Evolutionary conservation across 2,888 invertebrate species (phyloP), one percentile per base, ranked within the genome.

Genomic region (Caenorhabditis drosophilae): DNA sequence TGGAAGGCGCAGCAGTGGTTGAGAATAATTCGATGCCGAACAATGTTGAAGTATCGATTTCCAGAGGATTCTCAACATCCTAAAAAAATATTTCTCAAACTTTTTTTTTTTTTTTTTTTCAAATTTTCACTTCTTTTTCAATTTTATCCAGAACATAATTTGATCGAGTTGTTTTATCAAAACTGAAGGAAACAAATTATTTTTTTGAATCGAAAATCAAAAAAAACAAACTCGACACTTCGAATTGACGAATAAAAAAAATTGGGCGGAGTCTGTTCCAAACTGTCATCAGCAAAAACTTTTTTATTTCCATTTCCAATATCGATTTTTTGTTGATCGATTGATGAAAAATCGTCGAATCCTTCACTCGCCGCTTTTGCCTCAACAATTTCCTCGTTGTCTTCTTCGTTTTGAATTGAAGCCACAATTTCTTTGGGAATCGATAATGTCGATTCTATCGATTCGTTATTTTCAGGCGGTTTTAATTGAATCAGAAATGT

Each of bases 231-330:
- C 31, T 12, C 12, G 12, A 31, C 7, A 36, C 45, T 26, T 41
- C 70, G 52, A 40, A 49, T 45, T 11, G 71, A 71, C 0, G 73
- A 73, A 26, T 64, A 70, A 20, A 47, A 58, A 34, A 73, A 73
- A 42, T 73, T 70, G 0, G 73, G 73, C 11, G 73, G 73, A 3
- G 61, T 73, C 20, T 67, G 50, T 40, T 73, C 73, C 67, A 73
- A 63, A 20, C 55, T 55, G 46, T 73, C 73, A 31, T 73, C 73
- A 26, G 73, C 70, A 38, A 69, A 73, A 11, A 73, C 51, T 18
- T 57, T 56, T 18, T 52, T 44, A 16, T 18, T 51, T 22, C 15
- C 22, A 20, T 48, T n/a, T n/a, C n/a, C n/a, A n/a, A n/a, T n/a
- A n/a, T n/a, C n/a, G n/a, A n/a, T n/a, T n/a, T n/a, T n/a, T n/a